Conservation (phyloP, 2,113 vertebrate genomes). For the Madoqua kirkii region DNA sequence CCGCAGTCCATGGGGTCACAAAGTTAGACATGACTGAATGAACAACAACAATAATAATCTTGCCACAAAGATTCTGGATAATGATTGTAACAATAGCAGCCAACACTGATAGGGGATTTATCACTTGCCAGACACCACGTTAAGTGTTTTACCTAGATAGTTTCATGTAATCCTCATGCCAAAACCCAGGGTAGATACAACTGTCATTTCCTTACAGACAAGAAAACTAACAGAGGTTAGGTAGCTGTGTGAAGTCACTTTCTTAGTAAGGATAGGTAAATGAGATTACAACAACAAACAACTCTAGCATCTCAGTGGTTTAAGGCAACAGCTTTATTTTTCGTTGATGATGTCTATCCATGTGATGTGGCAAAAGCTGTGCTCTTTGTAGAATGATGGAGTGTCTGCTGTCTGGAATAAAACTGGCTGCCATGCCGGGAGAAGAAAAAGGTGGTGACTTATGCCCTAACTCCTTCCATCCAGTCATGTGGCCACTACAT, state of each 20-base stretch:
- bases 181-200: neutral
- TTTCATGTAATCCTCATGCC: neutral
- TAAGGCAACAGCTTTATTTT: neutral
- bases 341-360: neutral
- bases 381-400: neutral
- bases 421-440: neutral
- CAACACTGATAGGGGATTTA: neutral
- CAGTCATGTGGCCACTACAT: neutral
- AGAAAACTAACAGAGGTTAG: neutral
- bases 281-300: neutral
- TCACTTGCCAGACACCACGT: neutral
- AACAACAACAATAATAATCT: neutral
- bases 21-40: neutral
- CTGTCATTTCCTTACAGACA: neutral
- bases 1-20: neutral
- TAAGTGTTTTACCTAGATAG: slow-evolving; percentile 27
- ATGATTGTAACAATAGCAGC: neutral
- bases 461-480: neutral
- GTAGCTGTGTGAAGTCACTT: neutral
- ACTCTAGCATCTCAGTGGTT: neutral
- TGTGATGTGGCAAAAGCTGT: neutral
- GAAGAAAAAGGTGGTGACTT: neutral
- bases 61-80: neutral
- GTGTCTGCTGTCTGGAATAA: neutral
- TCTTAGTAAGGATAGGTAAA: neutral